phyloP scores from a whole-genome alignment of 37 sponge, comb jelly and placozoan genomes.

The Crambe crambe region DNA sequence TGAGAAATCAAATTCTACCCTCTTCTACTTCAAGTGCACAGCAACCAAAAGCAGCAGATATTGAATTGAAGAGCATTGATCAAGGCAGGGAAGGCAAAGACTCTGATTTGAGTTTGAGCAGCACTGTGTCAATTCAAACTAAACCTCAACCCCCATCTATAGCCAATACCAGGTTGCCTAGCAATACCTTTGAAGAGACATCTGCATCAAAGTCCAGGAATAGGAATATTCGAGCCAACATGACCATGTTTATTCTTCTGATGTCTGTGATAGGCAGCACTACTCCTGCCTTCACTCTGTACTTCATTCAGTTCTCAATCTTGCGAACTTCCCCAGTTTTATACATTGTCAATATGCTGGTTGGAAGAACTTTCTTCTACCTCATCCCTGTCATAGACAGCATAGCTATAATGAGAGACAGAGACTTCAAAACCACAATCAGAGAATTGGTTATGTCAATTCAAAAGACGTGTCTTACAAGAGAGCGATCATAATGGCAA shows the following conservation, averaged over 20 bases:
- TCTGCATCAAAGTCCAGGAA: not conserved
- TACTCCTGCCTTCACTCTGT: not conserved
- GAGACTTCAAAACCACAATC: not conserved
- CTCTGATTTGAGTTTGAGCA: not conserved
- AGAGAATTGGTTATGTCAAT: not conserved
- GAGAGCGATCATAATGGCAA: not conserved
- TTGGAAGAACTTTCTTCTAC: constrained; percentile 1
- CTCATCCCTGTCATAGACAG: not conserved
- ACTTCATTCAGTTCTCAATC: not conserved
- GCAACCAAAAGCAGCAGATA: not conserved
- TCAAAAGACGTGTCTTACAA: too few relatives aligned
- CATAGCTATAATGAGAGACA: not conserved
- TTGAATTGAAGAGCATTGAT: not conserved
- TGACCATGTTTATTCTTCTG: not conserved
- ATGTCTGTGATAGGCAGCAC: not conserved
- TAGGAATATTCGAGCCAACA: not conserved
- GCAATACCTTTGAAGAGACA: not conserved
- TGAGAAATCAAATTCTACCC: not conserved
- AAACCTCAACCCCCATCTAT: not conserved
- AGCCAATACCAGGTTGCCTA: not conserved
- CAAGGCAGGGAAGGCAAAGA: not conserved
- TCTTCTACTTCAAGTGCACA: not conserved
- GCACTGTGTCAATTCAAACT: not conserved
- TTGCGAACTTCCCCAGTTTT: not conserved
- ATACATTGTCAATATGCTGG: not conserved